Conservation (phyloP, 2,797 vertebrate species). For the Liasis olivaceus region DNA sequence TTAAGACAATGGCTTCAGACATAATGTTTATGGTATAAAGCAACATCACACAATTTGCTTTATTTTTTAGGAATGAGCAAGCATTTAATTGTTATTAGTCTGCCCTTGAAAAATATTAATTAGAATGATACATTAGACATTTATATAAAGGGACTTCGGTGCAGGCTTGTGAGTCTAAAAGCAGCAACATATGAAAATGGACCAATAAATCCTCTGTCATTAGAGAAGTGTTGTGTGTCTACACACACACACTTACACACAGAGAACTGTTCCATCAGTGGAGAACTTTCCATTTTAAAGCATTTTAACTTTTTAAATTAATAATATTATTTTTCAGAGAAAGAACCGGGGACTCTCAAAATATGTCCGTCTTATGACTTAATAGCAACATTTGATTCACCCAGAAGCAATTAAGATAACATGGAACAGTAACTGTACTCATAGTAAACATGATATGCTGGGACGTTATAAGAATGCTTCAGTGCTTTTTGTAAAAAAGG, state of each 20-base stretch:
- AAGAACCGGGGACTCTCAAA: background rate
- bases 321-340: background rate
- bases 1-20: constrained; percentile 17
- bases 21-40: constrained; percentile 34
- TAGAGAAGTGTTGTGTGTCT: background rate
- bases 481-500: background rate
- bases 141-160: constrained; percentile 30
- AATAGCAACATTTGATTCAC: background rate
- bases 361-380: background rate
- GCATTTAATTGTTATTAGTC: constrained; percentile 33
- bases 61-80: constrained; percentile 36
- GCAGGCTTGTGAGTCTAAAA: constrained; percentile 20
- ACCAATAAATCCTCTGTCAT: constrained; percentile 35
- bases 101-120: constrained; percentile 48
- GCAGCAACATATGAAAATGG: background rate
- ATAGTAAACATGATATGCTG: background rate
- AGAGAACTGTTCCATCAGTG: background rate
- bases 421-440: background rate
- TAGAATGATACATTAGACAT: constrained; percentile 32
- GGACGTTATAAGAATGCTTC: background rate
- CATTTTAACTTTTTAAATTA: background rate
- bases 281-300: background rate
- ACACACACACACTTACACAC: fast-evolving
- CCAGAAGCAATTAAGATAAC: background rate
- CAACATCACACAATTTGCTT: constrained; percentile 30